Conservation (phyloP, 2,797 vertebrate genomes). For the Amazona ochrocephala region DNA sequence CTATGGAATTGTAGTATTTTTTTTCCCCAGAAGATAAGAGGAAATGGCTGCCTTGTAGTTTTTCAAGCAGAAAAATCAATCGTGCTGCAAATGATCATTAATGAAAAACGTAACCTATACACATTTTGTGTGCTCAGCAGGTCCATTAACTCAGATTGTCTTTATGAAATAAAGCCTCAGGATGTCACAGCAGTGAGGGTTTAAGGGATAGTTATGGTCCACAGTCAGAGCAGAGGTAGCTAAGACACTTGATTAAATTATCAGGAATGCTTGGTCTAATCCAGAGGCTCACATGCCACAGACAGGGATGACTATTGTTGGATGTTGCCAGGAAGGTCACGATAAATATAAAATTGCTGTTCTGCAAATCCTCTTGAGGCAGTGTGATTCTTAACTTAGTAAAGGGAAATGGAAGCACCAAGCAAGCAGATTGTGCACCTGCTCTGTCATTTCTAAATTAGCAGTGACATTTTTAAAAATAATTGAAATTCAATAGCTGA, state of each 20-base stretch:
- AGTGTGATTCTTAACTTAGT: not conserved
- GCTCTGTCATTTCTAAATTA: not conserved
- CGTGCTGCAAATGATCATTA: not conserved
- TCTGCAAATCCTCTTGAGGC: not conserved
- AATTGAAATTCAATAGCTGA: not conserved
- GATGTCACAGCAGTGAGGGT: not conserved
- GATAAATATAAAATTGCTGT: not conserved
- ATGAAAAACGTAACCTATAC: not conserved
- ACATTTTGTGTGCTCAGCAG: not conserved
- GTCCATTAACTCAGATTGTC: not conserved
- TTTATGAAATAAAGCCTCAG: not conserved
- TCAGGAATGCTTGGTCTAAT: not conserved
- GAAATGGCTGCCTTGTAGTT: not conserved
- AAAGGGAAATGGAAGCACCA: not conserved
- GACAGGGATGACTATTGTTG: not conserved
- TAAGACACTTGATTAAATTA: not conserved
- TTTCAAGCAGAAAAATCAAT: not conserved
- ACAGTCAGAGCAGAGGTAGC: not conserved
- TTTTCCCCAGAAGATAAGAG: not conserved
- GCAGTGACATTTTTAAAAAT: not conserved
- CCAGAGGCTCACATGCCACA: not conserved
- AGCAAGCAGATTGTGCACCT: not conserved
- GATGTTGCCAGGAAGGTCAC: not conserved
- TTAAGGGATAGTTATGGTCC: not conserved
- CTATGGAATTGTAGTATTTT: not conserved